A percentile compares a stretch with the other conserved stretches of the same genome.
phyloP scores from a whole-genome alignment of 1,140 invertebrate species.

The Linepithema humile region DNA sequence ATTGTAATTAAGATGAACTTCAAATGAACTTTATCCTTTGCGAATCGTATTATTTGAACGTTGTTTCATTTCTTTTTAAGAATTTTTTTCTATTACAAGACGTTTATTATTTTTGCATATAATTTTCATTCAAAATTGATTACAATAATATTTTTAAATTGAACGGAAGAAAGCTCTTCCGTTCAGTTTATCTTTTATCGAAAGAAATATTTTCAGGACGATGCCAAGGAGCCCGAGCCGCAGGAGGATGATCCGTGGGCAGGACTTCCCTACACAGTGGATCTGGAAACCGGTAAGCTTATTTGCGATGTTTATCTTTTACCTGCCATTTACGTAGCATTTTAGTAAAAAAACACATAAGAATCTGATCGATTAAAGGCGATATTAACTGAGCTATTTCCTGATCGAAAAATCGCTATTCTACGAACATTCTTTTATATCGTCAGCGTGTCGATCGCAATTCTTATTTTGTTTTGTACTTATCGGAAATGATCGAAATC shows the following conservation, averaged over 20 bases:
- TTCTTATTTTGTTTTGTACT: slow-evolving; percentile 9
- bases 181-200: neutral
- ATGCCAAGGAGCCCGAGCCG: slow-evolving; percentile 74
- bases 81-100: neutral
- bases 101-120: neutral
- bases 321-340: neutral
- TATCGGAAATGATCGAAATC: neutral
- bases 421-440: neutral
- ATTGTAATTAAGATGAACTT: slow-evolving; percentile 32
- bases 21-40: neutral
- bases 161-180: neutral
- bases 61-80: neutral
- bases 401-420: neutral
- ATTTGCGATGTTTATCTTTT: slow-evolving; percentile 16
- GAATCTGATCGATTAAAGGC: neutral
- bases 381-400: neutral
- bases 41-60: neutral
- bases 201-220: slow-evolving; percentile 73
- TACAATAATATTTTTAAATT: neutral
- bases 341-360: neutral
- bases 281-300: slow-evolving; percentile 93
- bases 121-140: neutral
- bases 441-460: neutral
- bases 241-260: slow-evolving; percentile 88
- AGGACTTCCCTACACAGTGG: slow-evolving; percentile 91